A percentile compares a stretch with the other conserved stretches of the same genome.
Conservation (phyloP, 2,113 vertebrate species). For the Scomber colias region DNA sequence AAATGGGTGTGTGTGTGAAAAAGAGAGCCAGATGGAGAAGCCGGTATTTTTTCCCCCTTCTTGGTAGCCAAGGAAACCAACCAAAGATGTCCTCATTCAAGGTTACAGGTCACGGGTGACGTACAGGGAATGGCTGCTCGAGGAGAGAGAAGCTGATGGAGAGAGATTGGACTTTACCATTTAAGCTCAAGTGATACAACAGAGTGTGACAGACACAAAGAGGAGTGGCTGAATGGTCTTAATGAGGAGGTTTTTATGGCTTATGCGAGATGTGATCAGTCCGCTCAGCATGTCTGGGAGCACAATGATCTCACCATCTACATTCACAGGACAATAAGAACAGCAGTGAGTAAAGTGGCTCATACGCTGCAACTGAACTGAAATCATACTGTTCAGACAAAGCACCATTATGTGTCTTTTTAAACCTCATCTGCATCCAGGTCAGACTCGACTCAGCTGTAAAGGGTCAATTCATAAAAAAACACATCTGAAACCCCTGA, state of each 20-base stretch:
- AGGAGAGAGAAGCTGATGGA: constrained; percentile 12
- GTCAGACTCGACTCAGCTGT: not conserved
- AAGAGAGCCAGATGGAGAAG: constrained; percentile 47
- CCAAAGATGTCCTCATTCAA: constrained; percentile 52
- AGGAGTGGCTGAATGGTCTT: not conserved
- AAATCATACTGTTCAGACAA: constrained; percentile 1
- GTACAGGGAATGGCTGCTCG: constrained; percentile 61
- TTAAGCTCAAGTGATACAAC: constrained; percentile 16
- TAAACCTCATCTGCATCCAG: not conserved
- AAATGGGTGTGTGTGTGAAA: constrained; percentile 28
- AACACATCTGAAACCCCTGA: too few relatives aligned
- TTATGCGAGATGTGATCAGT: constrained; percentile 39
- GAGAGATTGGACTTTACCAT: constrained; percentile 30
- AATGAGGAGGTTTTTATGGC: constrained; percentile 29
- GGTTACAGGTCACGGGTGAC: constrained; percentile 68
- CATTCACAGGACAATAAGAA: not conserved
- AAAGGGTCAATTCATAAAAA: constrained; percentile 1
- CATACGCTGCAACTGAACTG: not conserved
- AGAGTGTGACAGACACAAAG: constrained; percentile 20
- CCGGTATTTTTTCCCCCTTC: constrained; percentile 9
- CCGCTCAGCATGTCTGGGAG: constrained; percentile 35
- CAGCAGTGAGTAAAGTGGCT: not conserved
- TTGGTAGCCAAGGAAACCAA: constrained; percentile 69
- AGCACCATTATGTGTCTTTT: not conserved
- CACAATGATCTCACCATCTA: constrained; percentile 44